Base-by-base conservation (phyloP, 2,113 vertebrate species). In the Opisthocomus hoazin region DNA sequence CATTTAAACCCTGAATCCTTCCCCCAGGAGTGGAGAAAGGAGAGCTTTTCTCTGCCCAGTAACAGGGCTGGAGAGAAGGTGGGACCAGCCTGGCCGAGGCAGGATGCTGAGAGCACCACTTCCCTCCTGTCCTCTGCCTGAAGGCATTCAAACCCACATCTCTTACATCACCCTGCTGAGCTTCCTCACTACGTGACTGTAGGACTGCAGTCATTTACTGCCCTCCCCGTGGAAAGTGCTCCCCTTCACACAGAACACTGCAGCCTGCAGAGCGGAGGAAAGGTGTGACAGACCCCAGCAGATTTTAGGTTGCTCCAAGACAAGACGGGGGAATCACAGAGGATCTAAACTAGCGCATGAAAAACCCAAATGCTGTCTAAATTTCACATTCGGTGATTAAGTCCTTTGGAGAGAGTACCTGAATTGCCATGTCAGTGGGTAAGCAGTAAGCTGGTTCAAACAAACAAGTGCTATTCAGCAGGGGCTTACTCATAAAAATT, bases 401-500 rank as follows among this genome's bases (percentile, higher is more conserved):
- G 60, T 45, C 37, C 9, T 89, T 48, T 43, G 64, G 83, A 83
- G 45, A 87, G 68, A 39, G 76, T 48, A 46, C 76, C 69, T 29
- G 2, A 63, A 32, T 27, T 94, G 93, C 87, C 11, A 0, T 93
- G 91, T 64, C 68, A 57, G 94, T 96, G 64, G 87, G 63, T n/a
- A 64, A 92, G 73, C 65, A 34, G 70, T 73, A 82, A 85, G 37
- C 20, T 23, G 88, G 39, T 93, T 95, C 45, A 94, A 90, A 91
- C 86, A 94, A 92, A 94, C 94, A 74, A 81, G 57, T 20, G 58
- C 92, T 84, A 79, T 94, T 91, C 76, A 79, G 34, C 87, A 82
- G 89, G 87, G 85, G 90, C 96, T 96, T 97, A 78, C 96, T 92
- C 61, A 84, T 91, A 90, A 48, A n/a, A 93, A 84, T 71, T 36